Percentiles rank a stretch among this genome's conserved stretches.
Conservation (phyloP, 2,888 invertebrate genomes). For the Cosmorhoe ocellata region DNA sequence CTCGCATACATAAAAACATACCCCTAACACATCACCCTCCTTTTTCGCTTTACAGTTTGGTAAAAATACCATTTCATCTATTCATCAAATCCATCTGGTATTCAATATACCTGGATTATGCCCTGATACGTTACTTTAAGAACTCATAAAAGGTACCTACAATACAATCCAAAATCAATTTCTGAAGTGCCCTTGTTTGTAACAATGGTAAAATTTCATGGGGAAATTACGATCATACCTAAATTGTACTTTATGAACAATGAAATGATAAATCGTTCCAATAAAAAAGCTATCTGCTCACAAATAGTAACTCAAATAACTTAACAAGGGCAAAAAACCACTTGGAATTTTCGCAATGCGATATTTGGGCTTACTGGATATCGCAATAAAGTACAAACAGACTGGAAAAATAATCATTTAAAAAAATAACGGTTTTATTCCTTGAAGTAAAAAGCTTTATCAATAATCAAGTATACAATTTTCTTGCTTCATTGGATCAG, state of each 20-base stretch:
- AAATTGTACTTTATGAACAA: not conserved
- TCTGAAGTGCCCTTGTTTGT: slow-evolving; percentile 1
- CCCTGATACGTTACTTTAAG: no score
- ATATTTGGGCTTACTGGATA: not conserved
- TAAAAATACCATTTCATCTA: no score
- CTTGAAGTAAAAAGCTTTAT: no score
- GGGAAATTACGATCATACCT: slow-evolving; percentile 2
- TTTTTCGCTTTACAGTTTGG: no score
- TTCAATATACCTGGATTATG: no score
- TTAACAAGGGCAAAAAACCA: not conserved
- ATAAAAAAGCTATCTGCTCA: slow-evolving; percentile 1
- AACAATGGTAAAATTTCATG: slow-evolving; percentile 4
- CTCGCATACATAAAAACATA: no score
- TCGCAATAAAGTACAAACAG: not conserved
- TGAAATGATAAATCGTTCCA: slow-evolving; percentile 1
- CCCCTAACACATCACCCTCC: no score
- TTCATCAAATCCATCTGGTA: no score
- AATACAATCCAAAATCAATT: not conserved
- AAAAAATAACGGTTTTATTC: no score
- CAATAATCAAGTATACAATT: no score
- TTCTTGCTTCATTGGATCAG: no score
- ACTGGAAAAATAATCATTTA: no score
- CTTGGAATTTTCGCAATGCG: not conserved
- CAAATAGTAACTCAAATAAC: not conserved
- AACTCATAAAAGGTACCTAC: not conserved